Evolutionary conservation across 2,888 invertebrate species (phyloP), one percentile per base, ranked within the genome.

Genomic region (Drosophila birchii): DNA sequence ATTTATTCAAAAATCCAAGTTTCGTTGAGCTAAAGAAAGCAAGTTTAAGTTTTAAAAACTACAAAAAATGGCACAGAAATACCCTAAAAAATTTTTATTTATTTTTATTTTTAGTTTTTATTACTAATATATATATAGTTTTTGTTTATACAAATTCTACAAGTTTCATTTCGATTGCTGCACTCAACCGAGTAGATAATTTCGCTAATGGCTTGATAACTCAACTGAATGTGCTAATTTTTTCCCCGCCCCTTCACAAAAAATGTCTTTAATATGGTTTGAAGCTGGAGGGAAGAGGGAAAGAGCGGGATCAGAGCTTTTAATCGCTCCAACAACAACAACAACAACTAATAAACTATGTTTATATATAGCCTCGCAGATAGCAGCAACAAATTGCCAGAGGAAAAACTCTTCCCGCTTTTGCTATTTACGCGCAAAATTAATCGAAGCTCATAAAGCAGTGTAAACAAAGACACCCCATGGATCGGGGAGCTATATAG

Each of bases 371-470:
- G 71, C 61, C 36, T 5, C 34, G n/a, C 70, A 56, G 61, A 70
- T 49, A 66, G 53, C 49, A 63, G 43, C 55, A 71, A 71, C 71
- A 81, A 84, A 84, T 86, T 78, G 86, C 80, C 80, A 81, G 81
- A 69, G 80, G 80, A 81, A 81, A 81, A 86, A 81, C 81, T 78
- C 74, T 16, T 20, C 53, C 49, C 61, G 26, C 12, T 26, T 26
- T 26, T 26, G 75, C 61, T 70, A 73, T 79, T 83, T 86, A 66
- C 85, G 85, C 80, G 80, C 61, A 86, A 77, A 73, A 84, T 84
- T 84, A 84, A 84, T 84, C 80, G 84, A 81, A 81, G 81, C 81
- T 81, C 85, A 84, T 84, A 81, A 86, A 86, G 77, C 78, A 84
- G 72, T 72, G 75, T 44, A 80, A 68, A 80, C 78, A 84, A 75